phyloP scores from a whole-genome alignment of 2,797 vertebrate genomes.

The Nothura maculosa region DNA sequence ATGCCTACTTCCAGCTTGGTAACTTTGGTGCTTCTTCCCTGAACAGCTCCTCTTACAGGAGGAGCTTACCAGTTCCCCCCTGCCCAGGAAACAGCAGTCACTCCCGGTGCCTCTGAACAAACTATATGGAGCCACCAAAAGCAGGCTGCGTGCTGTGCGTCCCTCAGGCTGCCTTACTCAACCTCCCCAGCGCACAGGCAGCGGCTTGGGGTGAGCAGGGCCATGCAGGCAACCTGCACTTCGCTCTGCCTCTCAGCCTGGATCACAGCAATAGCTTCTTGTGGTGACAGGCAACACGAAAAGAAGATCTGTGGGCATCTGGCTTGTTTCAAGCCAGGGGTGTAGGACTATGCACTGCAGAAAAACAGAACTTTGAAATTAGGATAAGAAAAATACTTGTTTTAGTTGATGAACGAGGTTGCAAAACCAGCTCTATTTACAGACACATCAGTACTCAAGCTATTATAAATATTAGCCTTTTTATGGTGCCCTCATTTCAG shows the following conservation, averaged over 20 bases:
- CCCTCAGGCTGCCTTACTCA: neutral
- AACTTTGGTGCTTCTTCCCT: neutral
- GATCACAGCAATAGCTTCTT: neutral
- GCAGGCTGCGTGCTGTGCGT: neutral
- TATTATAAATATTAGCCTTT: neutral
- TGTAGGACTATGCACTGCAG: neutral
- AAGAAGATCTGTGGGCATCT: neutral
- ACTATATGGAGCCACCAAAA: neutral
- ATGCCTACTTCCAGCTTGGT: neutral
- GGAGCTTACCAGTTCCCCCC: neutral
- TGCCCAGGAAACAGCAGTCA: neutral
- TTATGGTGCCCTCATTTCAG: neutral
- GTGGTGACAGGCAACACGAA: neutral
- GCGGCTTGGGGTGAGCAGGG: neutral
- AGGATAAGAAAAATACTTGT: neutral
- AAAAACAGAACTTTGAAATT: neutral
- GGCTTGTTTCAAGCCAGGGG: neutral
- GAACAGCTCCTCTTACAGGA: neutral
- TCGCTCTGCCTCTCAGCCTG: neutral
- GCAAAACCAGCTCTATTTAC: neutral
- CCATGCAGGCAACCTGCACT: neutral
- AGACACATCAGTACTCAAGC: neutral
- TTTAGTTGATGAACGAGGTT: neutral
- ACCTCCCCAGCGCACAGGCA: neutral
- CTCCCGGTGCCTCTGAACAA: neutral